Conservation (phyloP, 2,888 invertebrate species). For the Eubasilissa splendida region DNA sequence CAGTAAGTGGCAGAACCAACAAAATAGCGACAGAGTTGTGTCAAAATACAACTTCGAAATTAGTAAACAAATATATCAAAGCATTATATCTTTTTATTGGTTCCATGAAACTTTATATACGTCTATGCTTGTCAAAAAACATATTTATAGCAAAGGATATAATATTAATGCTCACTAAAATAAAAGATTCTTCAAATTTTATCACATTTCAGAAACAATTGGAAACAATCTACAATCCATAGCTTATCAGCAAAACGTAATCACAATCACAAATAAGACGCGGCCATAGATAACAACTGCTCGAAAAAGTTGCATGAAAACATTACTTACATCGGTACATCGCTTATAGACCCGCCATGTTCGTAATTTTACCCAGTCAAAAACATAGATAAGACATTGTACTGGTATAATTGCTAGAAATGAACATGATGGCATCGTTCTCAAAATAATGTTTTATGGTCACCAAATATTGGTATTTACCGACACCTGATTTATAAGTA, state of each 20-base stretch:
- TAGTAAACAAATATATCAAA: background rate
- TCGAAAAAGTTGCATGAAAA: background rate
- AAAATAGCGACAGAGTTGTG: background rate
- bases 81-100: background rate
- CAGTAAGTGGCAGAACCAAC: background rate
- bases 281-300: conserved; percentile 34
- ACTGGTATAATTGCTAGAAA: no score
- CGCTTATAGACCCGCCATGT: background rate
- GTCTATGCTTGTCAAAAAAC: background rate
- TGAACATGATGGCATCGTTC: no score
- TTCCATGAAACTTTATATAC: background rate
- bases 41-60: conserved; percentile 8
- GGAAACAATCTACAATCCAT: conserved; percentile 11
- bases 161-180: conserved; percentile 14
- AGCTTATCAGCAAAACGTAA: conserved; percentile 56
- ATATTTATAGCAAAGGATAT: background rate
- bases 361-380: no score
- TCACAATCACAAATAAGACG: conserved; percentile 48
- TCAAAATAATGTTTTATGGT: no score
- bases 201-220: conserved; percentile 37
- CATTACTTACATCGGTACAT: background rate
- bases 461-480: no score
- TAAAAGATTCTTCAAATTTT: conserved; percentile 21
- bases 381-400: no score
- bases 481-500: no score